Conservation (phyloP, 2,113 vertebrate genomes). For the Lasiurus borealis region DNA sequence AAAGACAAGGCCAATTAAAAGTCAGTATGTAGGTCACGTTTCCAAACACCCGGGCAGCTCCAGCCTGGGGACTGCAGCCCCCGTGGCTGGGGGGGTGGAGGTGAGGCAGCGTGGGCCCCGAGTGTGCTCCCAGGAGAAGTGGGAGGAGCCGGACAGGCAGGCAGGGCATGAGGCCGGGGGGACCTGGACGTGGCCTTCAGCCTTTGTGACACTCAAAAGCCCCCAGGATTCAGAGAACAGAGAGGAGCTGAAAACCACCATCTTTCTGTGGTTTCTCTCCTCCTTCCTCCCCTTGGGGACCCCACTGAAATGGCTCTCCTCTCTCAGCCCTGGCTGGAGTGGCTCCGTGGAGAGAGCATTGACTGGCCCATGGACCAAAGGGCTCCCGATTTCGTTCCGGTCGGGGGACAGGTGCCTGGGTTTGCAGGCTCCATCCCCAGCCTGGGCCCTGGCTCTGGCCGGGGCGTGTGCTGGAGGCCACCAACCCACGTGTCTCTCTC, state of each 20-base stretch:
- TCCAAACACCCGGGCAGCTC: not conserved
- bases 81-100: not conserved
- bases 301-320: not conserved
- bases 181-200: not conserved
- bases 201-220: not conserved
- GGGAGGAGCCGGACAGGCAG: not conserved
- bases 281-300: accelerated
- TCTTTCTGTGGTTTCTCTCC: not conserved
- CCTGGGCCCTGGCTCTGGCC: too few relatives aligned
- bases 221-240: not conserved
- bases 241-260: not conserved
- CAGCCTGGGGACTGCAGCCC: too few relatives aligned
- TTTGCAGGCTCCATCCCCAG: too few relatives aligned
- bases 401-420: too few relatives aligned
- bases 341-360: too few relatives aligned
- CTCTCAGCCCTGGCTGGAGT: too few relatives aligned
- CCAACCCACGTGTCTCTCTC: too few relatives aligned
- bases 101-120: too few relatives aligned
- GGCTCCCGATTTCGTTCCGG: too few relatives aligned
- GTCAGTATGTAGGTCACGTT: constrained; percentile 63
- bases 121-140: not conserved
- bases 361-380: too few relatives aligned
- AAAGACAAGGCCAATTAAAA: not conserved
- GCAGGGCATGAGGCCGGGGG: too few relatives aligned
- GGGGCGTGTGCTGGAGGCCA: too few relatives aligned